These are phyloP conservation scores for Etheostoma spectabile DNA, from an alignment of 2,113 vertebrate genomes.

Conservation along the genomic window DNA sequence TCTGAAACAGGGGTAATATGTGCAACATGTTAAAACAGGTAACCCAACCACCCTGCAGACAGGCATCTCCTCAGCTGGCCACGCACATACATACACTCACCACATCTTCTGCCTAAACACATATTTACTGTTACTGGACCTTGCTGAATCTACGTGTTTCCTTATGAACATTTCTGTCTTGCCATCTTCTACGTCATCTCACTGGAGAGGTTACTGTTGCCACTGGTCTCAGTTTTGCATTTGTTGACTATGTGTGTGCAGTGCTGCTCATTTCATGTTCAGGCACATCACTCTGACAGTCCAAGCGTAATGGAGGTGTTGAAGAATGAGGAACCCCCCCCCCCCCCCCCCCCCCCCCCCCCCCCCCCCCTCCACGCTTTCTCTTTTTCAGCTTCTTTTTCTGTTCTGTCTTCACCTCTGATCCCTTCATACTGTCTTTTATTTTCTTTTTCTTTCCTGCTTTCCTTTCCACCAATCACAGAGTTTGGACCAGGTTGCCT, in stretches of 20 bases:
- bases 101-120: slow-evolving; percentile 27
- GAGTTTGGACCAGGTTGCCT: slow-evolving; percentile 89
- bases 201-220: slow-evolving; percentile 28
- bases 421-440: slow-evolving; percentile 66
- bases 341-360: no score
- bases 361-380: neutral
- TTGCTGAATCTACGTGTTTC: neutral
- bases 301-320: slow-evolving; percentile 42
- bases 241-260: neutral
- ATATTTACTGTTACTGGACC: neutral
- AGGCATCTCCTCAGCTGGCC: slow-evolving; percentile 66
- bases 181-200: slow-evolving; percentile 11
- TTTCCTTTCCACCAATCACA: slow-evolving; percentile 86
- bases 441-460: slow-evolving; percentile 61
- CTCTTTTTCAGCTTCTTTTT: slow-evolving; percentile 59
- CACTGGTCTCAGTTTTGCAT: slow-evolving; percentile 11
- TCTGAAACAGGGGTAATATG: slow-evolving; percentile 70
- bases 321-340: slow-evolving; percentile 25
- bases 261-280: slow-evolving; percentile 50
- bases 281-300: slow-evolving; percentile 53
- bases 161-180: slow-evolving; percentile 8
- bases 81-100: slow-evolving; percentile 36
- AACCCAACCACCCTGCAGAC: slow-evolving; percentile 56
- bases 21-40: slow-evolving; percentile 79
- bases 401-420: slow-evolving; percentile 66